phyloP scores from a whole-genome alignment of 1,140 invertebrate genomes.

The Nasonia giraulti region DNA sequence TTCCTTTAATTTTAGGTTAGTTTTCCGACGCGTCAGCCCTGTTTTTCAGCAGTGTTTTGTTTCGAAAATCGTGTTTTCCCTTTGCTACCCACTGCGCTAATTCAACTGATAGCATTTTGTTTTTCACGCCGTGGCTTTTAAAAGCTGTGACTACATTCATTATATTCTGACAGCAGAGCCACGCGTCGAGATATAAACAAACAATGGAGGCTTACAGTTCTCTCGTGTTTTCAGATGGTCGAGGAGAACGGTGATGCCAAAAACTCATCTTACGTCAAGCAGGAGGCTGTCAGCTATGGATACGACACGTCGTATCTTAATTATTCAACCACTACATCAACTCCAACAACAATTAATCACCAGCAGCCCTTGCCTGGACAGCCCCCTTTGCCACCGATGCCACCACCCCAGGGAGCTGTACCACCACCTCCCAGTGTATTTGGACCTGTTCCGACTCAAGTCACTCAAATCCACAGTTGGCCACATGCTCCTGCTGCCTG shows the following conservation, averaged over 20 bases:
- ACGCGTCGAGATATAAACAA: background rate
- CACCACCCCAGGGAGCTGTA: slow-evolving; percentile 65
- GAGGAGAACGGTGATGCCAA: slow-evolving; percentile 65
- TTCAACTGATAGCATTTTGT: background rate
- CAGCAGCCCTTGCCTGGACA: slow-evolving; percentile 71
- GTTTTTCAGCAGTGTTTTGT: slow-evolving; percentile 13
- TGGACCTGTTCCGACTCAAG: slow-evolving; percentile 64
- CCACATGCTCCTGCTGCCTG: slow-evolving; percentile 63
- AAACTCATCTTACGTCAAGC: slow-evolving; percentile 57
- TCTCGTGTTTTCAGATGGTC: slow-evolving; percentile 53
- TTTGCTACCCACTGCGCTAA: background rate
- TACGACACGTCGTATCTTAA: slow-evolving; percentile 59
- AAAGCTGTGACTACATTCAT: background rate
- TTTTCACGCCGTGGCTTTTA: background rate
- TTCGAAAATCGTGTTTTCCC: background rate
- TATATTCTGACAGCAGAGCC: background rate
- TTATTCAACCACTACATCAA: slow-evolving; percentile 54
- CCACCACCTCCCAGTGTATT: slow-evolving; percentile 70
- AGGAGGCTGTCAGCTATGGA: slow-evolving; percentile 60
- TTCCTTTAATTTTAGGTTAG: slow-evolving; percentile 42
- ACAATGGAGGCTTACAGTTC: slow-evolving; percentile 34
- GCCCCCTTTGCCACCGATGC: slow-evolving; percentile 71
- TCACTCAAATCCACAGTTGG: slow-evolving; percentile 69
- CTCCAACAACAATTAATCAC: slow-evolving; percentile 61
- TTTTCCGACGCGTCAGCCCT: slow-evolving; percentile 35